phyloP scores from a whole-genome alignment of 2,888 invertebrate genomes.

The Entomobrya proxima region DNA sequence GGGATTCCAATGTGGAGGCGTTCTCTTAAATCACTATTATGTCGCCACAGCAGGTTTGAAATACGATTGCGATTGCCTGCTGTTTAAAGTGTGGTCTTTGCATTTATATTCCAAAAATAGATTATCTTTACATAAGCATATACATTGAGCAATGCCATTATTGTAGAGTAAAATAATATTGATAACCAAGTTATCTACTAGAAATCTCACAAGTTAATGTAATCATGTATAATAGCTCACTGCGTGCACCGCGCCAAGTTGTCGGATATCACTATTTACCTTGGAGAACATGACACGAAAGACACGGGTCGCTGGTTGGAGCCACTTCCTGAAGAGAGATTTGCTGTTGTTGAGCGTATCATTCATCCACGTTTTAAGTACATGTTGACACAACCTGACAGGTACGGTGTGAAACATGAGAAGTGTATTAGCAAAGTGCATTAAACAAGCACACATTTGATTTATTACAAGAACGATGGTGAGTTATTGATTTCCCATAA shows the following conservation, averaged over 20 bases:
- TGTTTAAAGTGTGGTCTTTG: slow-evolving; percentile 36
- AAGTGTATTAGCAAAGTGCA: background rate
- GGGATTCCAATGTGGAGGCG: slow-evolving; percentile 90
- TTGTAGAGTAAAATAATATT: background rate
- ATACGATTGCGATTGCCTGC: slow-evolving; percentile 34
- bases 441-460: background rate
- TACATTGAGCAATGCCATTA: background rate
- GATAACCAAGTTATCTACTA: background rate
- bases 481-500: background rate
- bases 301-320: slow-evolving; percentile 82
- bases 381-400: slow-evolving; percentile 88
- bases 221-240: slow-evolving; percentile 83
- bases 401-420: slow-evolving; percentile 79
- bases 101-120: background rate
- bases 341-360: slow-evolving; percentile 85
- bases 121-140: background rate
- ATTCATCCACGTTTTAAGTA: slow-evolving; percentile 89
- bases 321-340: slow-evolving; percentile 83
- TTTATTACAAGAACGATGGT: background rate
- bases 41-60: slow-evolving; percentile 79
- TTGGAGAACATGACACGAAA: slow-evolving; percentile 89
- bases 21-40: slow-evolving; percentile 84
- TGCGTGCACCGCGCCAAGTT: slow-evolving; percentile 83
- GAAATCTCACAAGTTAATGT: too few relatives aligned
- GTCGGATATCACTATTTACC: slow-evolving; percentile 85